Evolutionary conservation across 2,797 vertebrate genomes (phyloP).

Genomic region (Dallia pectoralis): DNA sequence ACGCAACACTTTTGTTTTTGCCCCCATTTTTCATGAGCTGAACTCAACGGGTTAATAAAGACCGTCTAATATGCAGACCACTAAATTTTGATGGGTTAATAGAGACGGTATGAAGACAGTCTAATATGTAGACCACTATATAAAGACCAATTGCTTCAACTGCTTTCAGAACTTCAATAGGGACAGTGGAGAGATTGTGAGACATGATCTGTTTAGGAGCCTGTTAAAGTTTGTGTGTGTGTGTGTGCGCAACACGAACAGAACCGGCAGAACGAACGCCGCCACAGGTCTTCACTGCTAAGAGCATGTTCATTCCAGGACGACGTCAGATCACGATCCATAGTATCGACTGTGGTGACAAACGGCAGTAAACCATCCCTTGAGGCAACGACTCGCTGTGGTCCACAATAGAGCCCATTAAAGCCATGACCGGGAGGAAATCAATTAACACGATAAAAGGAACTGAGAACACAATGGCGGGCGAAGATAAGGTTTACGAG

Average conservation of each 20-base stretch:
- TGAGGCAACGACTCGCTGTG: not conserved
- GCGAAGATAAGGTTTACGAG: not conserved
- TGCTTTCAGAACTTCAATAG: not conserved
- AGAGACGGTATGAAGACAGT: too few relatives aligned
- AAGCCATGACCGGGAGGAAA: not conserved
- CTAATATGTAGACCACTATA: too few relatives aligned
- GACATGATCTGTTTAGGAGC: not conserved
- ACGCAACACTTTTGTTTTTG: too few relatives aligned
- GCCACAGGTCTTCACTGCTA: not conserved
- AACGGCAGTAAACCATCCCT: not conserved
- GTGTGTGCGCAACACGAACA: not conserved
- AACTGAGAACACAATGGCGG: conserved; percentile 10
- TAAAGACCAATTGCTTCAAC: not conserved
- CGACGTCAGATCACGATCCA: not conserved
- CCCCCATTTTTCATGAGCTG: too few relatives aligned
- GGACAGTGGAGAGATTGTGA: not conserved
- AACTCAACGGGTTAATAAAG: too few relatives aligned
- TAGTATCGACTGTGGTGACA: not conserved
- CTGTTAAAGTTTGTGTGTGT: too few relatives aligned
- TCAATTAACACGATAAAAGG: conserved; percentile 13
- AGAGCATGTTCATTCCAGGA: not conserved
- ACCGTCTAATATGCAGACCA: too few relatives aligned
- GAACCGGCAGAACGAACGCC: not conserved
- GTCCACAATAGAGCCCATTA: not conserved
- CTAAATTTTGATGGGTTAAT: too few relatives aligned